A percentile compares a stretch with the other conserved stretches of the same genome.
These are phyloP conservation scores for Epiblema foenella DNA, from an alignment of 2,888 invertebrate genomes.

Conservation along the genomic window DNA sequence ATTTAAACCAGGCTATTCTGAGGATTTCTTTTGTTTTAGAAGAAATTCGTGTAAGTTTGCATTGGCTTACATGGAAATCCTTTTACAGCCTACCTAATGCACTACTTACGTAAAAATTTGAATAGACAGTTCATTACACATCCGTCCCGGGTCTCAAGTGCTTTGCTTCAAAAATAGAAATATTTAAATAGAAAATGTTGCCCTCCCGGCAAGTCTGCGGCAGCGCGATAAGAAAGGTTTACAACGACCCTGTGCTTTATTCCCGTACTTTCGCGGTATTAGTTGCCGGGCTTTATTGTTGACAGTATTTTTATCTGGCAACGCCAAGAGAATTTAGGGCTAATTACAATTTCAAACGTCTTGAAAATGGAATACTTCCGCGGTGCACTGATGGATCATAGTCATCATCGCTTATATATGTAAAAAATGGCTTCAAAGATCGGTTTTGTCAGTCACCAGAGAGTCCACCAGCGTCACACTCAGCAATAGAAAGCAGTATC, in stretches of 20 bases:
- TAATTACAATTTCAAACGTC: constrained; percentile 47
- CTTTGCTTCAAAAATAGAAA: constrained; percentile 12
- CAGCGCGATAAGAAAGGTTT: constrained; percentile 69
- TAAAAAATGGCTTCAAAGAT: too few relatives aligned
- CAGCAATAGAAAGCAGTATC: too few relatives aligned
- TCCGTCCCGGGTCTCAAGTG: neutral
- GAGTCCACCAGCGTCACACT: too few relatives aligned
- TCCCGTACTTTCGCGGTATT: constrained; percentile 38
- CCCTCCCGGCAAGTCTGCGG: constrained; percentile 63
- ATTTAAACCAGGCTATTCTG: too few relatives aligned
- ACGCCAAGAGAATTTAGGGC: constrained; percentile 46
- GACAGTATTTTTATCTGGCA: constrained; percentile 55
- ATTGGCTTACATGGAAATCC: too few relatives aligned
- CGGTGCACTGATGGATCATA: too few relatives aligned
- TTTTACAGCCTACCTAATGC: neutral
- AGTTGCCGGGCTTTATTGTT: constrained; percentile 48
- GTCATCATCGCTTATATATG: too few relatives aligned
- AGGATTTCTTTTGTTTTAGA: neutral
- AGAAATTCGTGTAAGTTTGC: neutral
- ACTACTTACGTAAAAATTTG: neutral
- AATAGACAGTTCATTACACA: neutral
- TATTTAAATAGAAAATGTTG: constrained; percentile 43
- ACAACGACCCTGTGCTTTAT: constrained; percentile 53
- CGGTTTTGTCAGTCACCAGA: too few relatives aligned
- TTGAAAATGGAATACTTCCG: neutral